phyloP scores from a whole-genome alignment of 2,113 vertebrate genomes.

The Cisticola juncidis region DNA sequence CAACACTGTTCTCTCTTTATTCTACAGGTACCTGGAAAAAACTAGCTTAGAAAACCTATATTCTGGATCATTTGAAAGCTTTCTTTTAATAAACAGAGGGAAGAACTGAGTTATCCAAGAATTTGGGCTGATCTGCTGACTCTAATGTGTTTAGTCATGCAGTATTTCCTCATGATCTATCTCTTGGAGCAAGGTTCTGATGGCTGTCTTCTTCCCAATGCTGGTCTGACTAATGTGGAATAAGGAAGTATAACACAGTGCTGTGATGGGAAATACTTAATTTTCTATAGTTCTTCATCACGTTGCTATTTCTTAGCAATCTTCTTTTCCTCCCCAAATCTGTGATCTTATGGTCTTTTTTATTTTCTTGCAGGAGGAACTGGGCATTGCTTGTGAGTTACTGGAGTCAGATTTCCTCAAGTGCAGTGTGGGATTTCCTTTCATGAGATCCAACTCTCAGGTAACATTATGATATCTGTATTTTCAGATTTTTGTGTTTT shows the following conservation, averaged over 20 bases:
- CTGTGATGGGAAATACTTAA: background rate
- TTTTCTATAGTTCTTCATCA: background rate
- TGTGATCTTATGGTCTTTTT: background rate
- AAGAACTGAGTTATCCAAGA: background rate
- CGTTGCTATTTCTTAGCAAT: background rate
- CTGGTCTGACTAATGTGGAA: background rate
- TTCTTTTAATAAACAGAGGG: background rate
- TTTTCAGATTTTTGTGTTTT: background rate
- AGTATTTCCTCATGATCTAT: background rate
- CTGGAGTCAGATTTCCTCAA: constrained; percentile 92
- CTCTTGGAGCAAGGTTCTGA: background rate
- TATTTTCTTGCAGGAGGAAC: constrained; percentile 87
- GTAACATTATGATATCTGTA: constrained; percentile 67
- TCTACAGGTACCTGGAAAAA: background rate
- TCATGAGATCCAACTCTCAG: constrained; percentile 95
- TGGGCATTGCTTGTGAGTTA: constrained; percentile 93
- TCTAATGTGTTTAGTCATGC: background rate
- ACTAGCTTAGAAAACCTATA: background rate
- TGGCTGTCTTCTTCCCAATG: background rate
- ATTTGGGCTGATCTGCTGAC: background rate
- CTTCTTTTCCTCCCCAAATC: background rate
- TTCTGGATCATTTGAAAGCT: background rate
- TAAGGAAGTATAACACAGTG: background rate
- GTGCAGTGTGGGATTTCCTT: constrained; percentile 98
- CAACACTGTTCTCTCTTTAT: background rate